Percentiles rank a stretch among this genome's conserved stretches.
Conservation (phyloP, 2,888 invertebrate species). For the Philopedon plagiatum region DNA sequence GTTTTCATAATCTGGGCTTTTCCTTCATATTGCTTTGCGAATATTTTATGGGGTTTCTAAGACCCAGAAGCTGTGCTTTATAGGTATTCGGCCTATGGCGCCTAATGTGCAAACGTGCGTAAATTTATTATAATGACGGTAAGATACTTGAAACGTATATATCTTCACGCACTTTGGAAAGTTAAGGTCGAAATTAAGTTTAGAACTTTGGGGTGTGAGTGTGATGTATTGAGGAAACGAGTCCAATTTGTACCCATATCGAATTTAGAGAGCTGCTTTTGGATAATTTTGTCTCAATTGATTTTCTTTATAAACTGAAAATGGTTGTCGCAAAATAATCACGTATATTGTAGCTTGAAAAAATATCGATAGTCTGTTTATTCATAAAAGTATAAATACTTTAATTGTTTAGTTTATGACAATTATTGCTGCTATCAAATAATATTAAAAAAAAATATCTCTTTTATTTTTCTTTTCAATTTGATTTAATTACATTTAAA, state of each 20-base stretch:
- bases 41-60: conserved; percentile 50
- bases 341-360: no score
- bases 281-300: conserved; percentile 4
- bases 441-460: no score
- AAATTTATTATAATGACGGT: conserved; percentile 51
- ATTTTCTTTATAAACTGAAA: not conserved
- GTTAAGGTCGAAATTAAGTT: conserved; percentile 27
- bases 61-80: conserved; percentile 47
- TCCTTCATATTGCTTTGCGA: conserved; percentile 51
- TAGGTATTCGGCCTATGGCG: conserved; percentile 47
- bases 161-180: conserved; percentile 35
- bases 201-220: conserved; percentile 32
- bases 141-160: conserved; percentile 35
- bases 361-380: no score
- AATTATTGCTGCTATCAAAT: no score
- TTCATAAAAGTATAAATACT: no score
- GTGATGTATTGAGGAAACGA: conserved; percentile 35
- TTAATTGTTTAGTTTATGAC: no score
- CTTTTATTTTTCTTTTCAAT: no score
- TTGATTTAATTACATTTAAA: no score
- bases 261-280: not conserved
- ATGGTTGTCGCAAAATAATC: not conserved
- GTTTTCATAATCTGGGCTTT: conserved; percentile 47
- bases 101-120: conserved; percentile 51
- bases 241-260: conserved; percentile 15